phyloP scores from a whole-genome alignment of 2,888 invertebrate species.

The Microplitis deprimator region DNA sequence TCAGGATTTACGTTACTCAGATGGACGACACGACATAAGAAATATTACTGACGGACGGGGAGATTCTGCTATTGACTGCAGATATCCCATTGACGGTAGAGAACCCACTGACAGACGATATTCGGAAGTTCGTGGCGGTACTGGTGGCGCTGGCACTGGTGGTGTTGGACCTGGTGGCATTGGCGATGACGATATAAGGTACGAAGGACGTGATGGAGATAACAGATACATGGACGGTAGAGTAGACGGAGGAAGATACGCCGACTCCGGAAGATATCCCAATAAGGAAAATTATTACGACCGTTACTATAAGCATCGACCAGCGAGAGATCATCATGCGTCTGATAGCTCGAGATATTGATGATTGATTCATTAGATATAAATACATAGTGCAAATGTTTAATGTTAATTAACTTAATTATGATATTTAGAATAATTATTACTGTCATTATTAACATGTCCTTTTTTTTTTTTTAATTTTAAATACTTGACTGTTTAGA shows the following conservation, averaged over 20 bases:
- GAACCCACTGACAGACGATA: constrained; percentile 55
- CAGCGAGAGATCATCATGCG: constrained; percentile 66
- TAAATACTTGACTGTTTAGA: neutral
- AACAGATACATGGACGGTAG: constrained; percentile 53
- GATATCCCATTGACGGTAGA: constrained; percentile 56
- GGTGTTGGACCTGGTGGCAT: constrained; percentile 53
- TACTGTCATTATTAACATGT: neutral
- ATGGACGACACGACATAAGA: constrained; percentile 44
- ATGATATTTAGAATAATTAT: neutral
- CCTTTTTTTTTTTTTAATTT: neutral
- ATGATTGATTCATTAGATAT: constrained; percentile 46
- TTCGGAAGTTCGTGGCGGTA: constrained; percentile 38
- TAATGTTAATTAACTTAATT: constrained; percentile 4
- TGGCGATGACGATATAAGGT: constrained; percentile 56
- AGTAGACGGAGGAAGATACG: constrained; percentile 50
- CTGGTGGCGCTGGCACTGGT: constrained; percentile 53
- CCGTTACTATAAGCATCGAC: constrained; percentile 68
- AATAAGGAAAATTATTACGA: constrained; percentile 69
- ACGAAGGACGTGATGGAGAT: constrained; percentile 59
- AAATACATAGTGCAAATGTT: constrained; percentile 30
- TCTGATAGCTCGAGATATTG: constrained; percentile 67
- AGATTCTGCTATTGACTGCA: constrained; percentile 51
- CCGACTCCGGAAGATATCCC: constrained; percentile 54
- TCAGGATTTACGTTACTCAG: constrained; percentile 51
- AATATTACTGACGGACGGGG: constrained; percentile 53